Percentiles rank a stretch among this genome's conserved stretches.
Evolutionary conservation across 2,113 vertebrate genomes (phyloP).

Genomic region (Tretioscincus oriximinensis): DNA sequence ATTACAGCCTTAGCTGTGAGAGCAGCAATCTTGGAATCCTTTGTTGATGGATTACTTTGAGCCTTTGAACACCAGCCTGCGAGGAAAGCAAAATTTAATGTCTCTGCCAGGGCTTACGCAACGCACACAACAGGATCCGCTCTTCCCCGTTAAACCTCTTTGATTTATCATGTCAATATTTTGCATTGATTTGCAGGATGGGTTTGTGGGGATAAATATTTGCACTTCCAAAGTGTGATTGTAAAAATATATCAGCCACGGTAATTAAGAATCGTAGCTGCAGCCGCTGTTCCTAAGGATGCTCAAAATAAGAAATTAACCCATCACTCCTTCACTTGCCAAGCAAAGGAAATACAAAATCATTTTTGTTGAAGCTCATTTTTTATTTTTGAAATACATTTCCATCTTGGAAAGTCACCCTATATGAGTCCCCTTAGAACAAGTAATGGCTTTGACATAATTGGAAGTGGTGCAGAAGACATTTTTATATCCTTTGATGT

Average conservation of each 20-base stretch:
- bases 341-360: background rate
- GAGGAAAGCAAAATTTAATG: background rate
- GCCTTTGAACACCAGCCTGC: background rate
- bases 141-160: background rate
- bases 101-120: background rate
- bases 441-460: background rate
- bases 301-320: background rate
- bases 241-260: no score
- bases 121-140: background rate
- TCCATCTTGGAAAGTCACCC: no score
- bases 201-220: background rate
- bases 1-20: background rate
- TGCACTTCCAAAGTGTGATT: background rate
- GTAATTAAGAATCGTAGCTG: background rate
- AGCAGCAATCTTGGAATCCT: background rate
- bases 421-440: background rate
- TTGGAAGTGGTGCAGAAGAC: background rate
- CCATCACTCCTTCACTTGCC: background rate
- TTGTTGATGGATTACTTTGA: background rate
- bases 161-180: background rate
- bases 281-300: background rate
- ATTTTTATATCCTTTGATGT: background rate
- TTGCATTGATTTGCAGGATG: background rate
- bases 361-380: background rate
- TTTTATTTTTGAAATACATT: background rate